Conservation (phyloP, 1,140 invertebrate genomes). For the Aphelinus certus region DNA sequence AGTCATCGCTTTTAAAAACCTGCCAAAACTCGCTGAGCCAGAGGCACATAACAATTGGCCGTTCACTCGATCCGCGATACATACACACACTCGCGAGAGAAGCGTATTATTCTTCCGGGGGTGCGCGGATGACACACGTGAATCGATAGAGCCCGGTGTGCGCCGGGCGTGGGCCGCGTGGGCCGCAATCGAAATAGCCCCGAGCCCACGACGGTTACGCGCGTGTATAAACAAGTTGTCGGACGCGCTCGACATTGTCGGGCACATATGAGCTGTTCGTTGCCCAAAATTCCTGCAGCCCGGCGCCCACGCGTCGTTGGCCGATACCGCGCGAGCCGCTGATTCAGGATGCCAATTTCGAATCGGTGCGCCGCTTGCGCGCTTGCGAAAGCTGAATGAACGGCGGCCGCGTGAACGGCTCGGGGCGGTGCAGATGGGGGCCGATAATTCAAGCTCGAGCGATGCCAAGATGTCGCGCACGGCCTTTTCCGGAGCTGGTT, state of each 20-base stretch:
- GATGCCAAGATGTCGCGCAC: no score
- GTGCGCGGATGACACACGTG: no score
- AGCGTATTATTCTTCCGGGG: no score
- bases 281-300: neutral
- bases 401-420: neutral
- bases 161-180: no score
- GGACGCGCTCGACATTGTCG: neutral
- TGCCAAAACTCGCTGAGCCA: no score
- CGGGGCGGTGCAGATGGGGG: no score
- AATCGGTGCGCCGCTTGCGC: neutral
- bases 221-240: neutral
- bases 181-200: neutral
- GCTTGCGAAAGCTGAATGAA: constrained; percentile 10
- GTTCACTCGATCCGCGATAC: no score
- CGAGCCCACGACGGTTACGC: neutral
- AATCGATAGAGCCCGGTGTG: no score
- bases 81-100: no score
- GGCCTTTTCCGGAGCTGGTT: neutral
- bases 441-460: no score
- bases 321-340: neutral
- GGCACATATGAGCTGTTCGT: neutral
- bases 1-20: no score
- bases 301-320: neutral
- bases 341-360: constrained; percentile 9
- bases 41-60: no score